Evolutionary conservation across 2,888 invertebrate genomes (phyloP), one percentile per base, ranked within the genome.

Genomic region (Capitulum mitella): DNA sequence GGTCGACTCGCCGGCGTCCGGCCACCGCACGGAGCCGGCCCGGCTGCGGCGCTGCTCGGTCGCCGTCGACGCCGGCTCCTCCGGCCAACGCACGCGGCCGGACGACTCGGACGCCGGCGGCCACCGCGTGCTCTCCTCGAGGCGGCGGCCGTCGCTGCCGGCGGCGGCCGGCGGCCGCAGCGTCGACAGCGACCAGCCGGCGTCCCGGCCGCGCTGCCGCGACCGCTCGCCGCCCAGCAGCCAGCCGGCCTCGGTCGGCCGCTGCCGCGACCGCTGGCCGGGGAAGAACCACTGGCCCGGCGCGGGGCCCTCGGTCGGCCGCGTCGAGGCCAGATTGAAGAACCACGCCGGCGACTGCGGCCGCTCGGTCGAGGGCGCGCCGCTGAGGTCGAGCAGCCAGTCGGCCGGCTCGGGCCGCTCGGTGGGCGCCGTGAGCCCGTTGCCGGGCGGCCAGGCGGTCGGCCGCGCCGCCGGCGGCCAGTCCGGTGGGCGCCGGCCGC

Each of bases 381-480:
- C 26, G 5, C n/a, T n/a, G 54, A 26, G 26, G 54, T n/a, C 10
- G n/a, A 54, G 32, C 32, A 26, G 29, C 26, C 70, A 26, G 37
- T 22, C 22, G 70, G 37, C 70, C 70, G 16, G 22, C 37, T 22
- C 34, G 32, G 70, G 37, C 37, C 22, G 34, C 19, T 8, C 34
- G 3, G 29, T 12, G 16, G 34, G n/a, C n/a, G n/a, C n/a, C n/a
- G n/a, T n/a, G 22, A 58, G 58, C 0, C 58, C 58, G 58, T n/a
- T n/a, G 29, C 29, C 14, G 3, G n/a, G 58, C 29, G 58, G 58
- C 58, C 58, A 51, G 19, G 19, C 51, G 2, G 51, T 22, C 22
- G 51, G 51, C 22, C 51, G 51, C 51, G 51, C 19, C 14, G 54
- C 40, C 26, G 79, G 40, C 48, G 77, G 61, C 77, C 81, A 81